Evolutionary conservation across 2,888 invertebrate genomes (phyloP).

Genomic region (Eulithis prunata): DNA sequence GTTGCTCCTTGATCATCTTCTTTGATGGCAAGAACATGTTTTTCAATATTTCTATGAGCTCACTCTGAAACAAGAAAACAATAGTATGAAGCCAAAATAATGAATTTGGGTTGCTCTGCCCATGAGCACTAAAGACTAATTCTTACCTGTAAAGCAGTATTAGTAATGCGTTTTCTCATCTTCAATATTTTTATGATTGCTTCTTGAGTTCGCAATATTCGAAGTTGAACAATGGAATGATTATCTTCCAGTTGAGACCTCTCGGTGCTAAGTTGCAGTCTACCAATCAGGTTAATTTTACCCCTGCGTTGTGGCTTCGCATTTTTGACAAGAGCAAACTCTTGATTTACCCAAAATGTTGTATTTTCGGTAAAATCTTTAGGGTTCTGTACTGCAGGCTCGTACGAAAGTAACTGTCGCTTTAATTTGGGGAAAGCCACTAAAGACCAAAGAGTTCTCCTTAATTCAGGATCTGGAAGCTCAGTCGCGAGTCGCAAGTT

Average conservation of each 20-base stretch:
- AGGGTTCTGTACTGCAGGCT: slow-evolving; percentile 91
- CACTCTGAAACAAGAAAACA: slow-evolving; percentile 85
- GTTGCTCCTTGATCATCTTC: slow-evolving; percentile 99
- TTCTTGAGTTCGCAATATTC: slow-evolving; percentile 97
- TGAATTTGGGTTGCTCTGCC: not conserved
- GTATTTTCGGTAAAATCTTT: slow-evolving; percentile 98
- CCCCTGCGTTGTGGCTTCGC: slow-evolving; percentile 97
- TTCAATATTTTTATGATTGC: slow-evolving; percentile 99
- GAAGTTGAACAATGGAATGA: slow-evolving; percentile 98
- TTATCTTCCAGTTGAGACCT: slow-evolving; percentile 98
- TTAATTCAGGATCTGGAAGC: slow-evolving; percentile 96
- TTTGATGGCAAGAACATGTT: slow-evolving; percentile 99
- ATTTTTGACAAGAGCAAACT: slow-evolving; percentile 97
- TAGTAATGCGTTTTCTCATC: slow-evolving; percentile 97
- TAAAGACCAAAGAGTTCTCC: slow-evolving; percentile 97
- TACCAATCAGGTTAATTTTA: slow-evolving; percentile 97
- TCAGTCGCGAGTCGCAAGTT: slow-evolving; percentile 98
- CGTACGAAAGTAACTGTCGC: slow-evolving; percentile 93
- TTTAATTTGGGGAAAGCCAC: slow-evolving; percentile 98
- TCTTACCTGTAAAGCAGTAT: slow-evolving; percentile 94
- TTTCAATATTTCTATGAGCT: slow-evolving; percentile 98
- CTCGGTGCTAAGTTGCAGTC: slow-evolving; percentile 97
- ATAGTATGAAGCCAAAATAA: not conserved
- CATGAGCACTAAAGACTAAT: not conserved
- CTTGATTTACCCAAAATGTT: slow-evolving; percentile 98